Percentiles rank a stretch among this genome's conserved stretches.
phyloP scores from a whole-genome alignment of 2,797 vertebrate species.

The Sebastes dallii region DNA sequence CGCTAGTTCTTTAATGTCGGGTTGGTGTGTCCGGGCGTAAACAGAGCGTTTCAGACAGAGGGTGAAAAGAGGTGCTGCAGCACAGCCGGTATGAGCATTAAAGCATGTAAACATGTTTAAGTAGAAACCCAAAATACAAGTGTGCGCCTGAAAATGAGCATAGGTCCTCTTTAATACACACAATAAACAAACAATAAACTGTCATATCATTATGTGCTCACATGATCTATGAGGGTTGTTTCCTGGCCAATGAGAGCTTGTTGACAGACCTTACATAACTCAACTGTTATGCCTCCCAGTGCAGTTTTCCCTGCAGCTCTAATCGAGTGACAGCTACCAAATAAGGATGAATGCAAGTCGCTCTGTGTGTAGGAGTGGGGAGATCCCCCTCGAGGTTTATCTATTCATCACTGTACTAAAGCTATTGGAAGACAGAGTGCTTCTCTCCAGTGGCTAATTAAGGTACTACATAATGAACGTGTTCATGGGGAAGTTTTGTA shows the following conservation, averaged over 20 bases:
- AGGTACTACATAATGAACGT: constrained; percentile 32
- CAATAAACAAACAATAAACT: not conserved
- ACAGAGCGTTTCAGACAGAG: not conserved
- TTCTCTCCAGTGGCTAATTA: constrained; percentile 60
- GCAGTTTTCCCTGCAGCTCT: not conserved
- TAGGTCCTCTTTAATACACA: not conserved
- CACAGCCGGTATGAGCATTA: not conserved
- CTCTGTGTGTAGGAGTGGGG: not conserved
- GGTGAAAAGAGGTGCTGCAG: not conserved
- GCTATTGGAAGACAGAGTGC: constrained; percentile 12
- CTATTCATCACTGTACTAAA: constrained; percentile 40
- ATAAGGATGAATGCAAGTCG: constrained; percentile 33
- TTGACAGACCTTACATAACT: not conserved
- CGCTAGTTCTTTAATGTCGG: too few species aligned
- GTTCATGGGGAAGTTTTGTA: constrained; percentile 14
- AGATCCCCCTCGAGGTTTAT: constrained; percentile 24
- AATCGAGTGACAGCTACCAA: constrained; percentile 33
- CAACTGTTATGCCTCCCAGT: not conserved
- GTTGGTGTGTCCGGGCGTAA: not conserved
- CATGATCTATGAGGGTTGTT: not conserved
- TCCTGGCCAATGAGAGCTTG: not conserved
- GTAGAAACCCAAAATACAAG: not conserved
- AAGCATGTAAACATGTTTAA: not conserved
- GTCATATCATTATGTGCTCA: not conserved
- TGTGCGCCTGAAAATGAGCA: not conserved